Base-by-base conservation (phyloP, 2,113 vertebrate genomes). In the Gallinago media region DNA sequence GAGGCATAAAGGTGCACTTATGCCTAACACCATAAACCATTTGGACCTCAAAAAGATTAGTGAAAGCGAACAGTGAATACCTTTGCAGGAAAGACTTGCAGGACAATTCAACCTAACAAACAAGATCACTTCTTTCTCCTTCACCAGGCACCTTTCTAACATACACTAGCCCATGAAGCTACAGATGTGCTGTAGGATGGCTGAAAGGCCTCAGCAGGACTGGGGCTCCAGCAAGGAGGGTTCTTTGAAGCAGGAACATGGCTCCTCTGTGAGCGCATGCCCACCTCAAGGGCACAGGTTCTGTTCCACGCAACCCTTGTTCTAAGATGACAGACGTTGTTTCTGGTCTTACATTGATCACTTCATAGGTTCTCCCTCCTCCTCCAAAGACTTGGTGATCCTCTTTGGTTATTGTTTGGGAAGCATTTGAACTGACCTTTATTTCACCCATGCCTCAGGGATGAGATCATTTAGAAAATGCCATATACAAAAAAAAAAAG, bases 401-500 rank as follows among this genome's bases (percentile, higher is more conserved):
- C 46, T 92, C 49, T 96, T 91, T 89, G 40, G 17, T 75, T 94
- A 85, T 89, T 94, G 61, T 95, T 86, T 92, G 58, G 54, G 74
- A 92, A 94, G 66, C 36, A 32, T 92, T 93, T 93, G 73, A 91
- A 82, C 18, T 89, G 92, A 92, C 80, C 66, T 94, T 94, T 94
- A 71, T 91, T 94, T 95, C 92, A 91, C 65, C 73, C 88, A 38
- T 94, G 85, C 86, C 71, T 95, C 62, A 76, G 88, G 66, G 86
- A 95, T 94, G 86, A 94, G 62, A 70, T 95, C 49, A 89, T 94
- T 89, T 87, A 65, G 79, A 94, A 95, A 94, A 96, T 81, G 49
- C 26, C 83, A 85, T 72, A 54, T 27, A 50, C 59, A 26, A 49
- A 26, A 49, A 61, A 59, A 75, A 32, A 49, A 61, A 68, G 56